Evolutionary conservation across 1,140 invertebrate species (phyloP), one percentile per base, ranked within the genome.

Genomic region (Pseudobourletiella spinata): DNA sequence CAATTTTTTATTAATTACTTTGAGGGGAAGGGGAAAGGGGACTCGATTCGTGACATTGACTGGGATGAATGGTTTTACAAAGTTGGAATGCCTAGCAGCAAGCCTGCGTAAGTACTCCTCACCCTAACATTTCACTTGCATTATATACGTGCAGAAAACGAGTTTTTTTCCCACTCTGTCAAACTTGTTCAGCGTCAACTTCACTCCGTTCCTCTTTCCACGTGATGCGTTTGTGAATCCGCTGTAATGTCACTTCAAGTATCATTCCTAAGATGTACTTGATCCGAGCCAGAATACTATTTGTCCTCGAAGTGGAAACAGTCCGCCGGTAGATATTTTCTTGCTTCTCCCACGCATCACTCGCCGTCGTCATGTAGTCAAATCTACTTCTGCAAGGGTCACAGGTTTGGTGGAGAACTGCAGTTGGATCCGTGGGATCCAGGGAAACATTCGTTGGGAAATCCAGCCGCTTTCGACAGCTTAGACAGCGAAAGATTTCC

Each of bases 31-130:
- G 60, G 52, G 1, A 64, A 60, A 32, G 61, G 46, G 2, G 48
- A 68, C 14, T 39, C 51, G 24, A 69, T 83, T 11, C 69, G 75
- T 29, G 66, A 65, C 8, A 77, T 97, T 4, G 86, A 96, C 72
- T 96, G 92, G 91, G 75, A 93, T 29, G 72, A 79, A 0, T 97
- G 94, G 93, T 77, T 96, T 3, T 78, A 85, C 71, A 79, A 78
- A 18, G 82, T 84, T 57, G 93, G 93, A 56, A 89, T 95, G 87
- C 92, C 93, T 1, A 85, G 85, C 2, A 74, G 86, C 46, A 88
- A 90, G 74, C 90, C 89, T 15, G 76, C 84, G 80, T 95, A 83
- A 75, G 54, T 20, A 42, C 28, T 1, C 26, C 26, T 20, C 22
- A n/a, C n/a, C n/a, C n/a, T n/a, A n/a, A n/a, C n/a, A n/a, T n/a